A percentile compares a stretch with the other conserved stretches of the same genome.
Evolutionary conservation across 2,888 invertebrate species (phyloP).

Genomic region (Drosophila colorata): DNA sequence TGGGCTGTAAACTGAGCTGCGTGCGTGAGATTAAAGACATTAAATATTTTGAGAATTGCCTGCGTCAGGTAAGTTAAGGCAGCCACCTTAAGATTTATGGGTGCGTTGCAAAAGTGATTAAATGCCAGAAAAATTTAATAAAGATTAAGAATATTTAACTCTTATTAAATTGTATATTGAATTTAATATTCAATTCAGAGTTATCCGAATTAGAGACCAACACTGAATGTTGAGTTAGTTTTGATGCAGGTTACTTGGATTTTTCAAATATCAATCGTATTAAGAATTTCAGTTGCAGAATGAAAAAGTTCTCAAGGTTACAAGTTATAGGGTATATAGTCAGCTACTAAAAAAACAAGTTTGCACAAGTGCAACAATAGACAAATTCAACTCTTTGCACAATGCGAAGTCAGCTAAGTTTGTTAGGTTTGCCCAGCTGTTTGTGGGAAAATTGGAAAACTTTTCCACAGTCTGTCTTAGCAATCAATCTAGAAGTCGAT

Average conservation of each 20-base stretch:
- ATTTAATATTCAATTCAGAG: neutral
- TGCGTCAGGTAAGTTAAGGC: neutral
- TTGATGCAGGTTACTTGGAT: no score
- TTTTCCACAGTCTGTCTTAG: constrained; percentile 43
- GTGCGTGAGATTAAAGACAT: constrained; percentile 14
- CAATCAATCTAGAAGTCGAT: constrained; percentile 35
- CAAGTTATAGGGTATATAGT: neutral
- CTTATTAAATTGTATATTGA: neutral
- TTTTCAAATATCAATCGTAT: no score
- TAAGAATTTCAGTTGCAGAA: no score
- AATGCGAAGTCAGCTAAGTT: constrained; percentile 23
- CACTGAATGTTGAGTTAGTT: no score
- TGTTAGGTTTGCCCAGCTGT: constrained; percentile 33
- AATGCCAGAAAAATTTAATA: neutral
- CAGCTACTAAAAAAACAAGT: neutral
- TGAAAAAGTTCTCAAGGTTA: neutral
- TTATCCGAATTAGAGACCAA: no score
- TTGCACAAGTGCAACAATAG: constrained; percentile 16
- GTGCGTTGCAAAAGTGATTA: neutral
- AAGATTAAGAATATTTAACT: no score
- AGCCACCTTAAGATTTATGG: neutral
- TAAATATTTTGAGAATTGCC: neutral
- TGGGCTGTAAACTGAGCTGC: constrained; percentile 18
- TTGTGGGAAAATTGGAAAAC: constrained; percentile 50
- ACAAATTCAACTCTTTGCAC: constrained; percentile 23